Base-by-base conservation (phyloP, 2,113 vertebrate genomes). In the Phocoena phocoena region DNA sequence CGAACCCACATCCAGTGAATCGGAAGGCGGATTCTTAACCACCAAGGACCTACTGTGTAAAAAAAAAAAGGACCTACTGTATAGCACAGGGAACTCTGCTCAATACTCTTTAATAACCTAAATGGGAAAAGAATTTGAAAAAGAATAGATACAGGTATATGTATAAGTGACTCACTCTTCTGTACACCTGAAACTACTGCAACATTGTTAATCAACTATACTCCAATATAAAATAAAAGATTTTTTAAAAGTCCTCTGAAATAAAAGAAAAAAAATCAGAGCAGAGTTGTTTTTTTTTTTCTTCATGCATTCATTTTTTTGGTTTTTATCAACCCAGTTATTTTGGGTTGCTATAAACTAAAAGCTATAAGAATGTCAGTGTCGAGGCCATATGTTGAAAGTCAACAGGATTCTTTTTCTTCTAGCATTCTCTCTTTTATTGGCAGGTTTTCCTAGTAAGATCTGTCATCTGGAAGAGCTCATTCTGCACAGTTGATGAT, bases 401-500 rank as follows among this genome's bases (percentile, higher is more conserved):
- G 95, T 97, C 98, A 97, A 97, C 82, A 73, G 90, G 96, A 88
- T 96, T 94, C 79, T 96, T 98, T 98, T 98, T 3, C 92, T 98
- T 97, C 92, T 44, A 89, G 67, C 77, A 90, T 98, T 97, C 98
- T 97, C 97, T 96, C 96, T 96, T 97, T 98, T 97, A 97, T 89
- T 98, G 97, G 97, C 98, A 98, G 95, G 96, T 97, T 98, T 97
- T 98, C 83, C 93, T 97, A 96, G 97, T 98, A 96, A 98, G 97
- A 98, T 98, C 97, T 98, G 98, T 98, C 98, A 98, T 97, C 97
- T 98, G 98, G 95, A 98, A 98, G 97, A 97, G 93, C 97, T 98
- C 96, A 97, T 97, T 98, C 97, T 96, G 96, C 97, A 97, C 97
- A 98, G 97, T 95, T 98, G 98, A 98, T 97, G 97, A 98, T 98